Evolutionary conservation across 2,888 invertebrate species (phyloP).

Genomic region (Rotaria socialis): DNA sequence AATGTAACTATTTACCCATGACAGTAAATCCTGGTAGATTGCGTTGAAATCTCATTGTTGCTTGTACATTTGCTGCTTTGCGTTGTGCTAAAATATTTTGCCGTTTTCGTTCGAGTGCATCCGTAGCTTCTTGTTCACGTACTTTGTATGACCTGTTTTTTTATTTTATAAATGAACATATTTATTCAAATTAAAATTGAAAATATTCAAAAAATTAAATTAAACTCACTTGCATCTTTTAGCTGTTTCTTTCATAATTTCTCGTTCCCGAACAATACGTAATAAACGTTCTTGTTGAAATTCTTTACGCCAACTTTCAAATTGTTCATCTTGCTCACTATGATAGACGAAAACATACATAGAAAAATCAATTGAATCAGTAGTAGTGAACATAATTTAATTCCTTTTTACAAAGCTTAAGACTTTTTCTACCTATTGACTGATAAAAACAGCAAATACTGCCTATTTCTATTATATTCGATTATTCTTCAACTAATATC

Average conservation of each 20-base stretch:
- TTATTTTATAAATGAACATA: neutral
- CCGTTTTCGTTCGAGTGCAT: slow-evolving; percentile 10
- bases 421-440: too few relatives aligned
- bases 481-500: too few relatives aligned
- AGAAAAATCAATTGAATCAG: too few relatives aligned
- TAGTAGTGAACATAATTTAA: too few relatives aligned
- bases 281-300: slow-evolving; percentile 33
- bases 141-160: neutral
- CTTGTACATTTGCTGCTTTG: slow-evolving; percentile 27
- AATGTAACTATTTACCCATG: neutral
- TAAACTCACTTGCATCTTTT: neutral
- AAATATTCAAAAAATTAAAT: too few relatives aligned
- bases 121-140: slow-evolving; percentile 34
- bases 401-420: too few relatives aligned
- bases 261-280: slow-evolving; percentile 34
- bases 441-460: too few relatives aligned
- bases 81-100: slow-evolving; percentile 28
- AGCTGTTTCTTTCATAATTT: slow-evolving; percentile 35
- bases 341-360: too few relatives aligned
- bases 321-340: slow-evolving; percentile 23
- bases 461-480: too few relatives aligned
- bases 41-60: slow-evolving; percentile 32
- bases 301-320: slow-evolving; percentile 33
- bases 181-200: neutral
- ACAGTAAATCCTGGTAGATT: slow-evolving; percentile 25